Conservation (phyloP, 2,888 invertebrate species). For the Tachina grossa region DNA sequence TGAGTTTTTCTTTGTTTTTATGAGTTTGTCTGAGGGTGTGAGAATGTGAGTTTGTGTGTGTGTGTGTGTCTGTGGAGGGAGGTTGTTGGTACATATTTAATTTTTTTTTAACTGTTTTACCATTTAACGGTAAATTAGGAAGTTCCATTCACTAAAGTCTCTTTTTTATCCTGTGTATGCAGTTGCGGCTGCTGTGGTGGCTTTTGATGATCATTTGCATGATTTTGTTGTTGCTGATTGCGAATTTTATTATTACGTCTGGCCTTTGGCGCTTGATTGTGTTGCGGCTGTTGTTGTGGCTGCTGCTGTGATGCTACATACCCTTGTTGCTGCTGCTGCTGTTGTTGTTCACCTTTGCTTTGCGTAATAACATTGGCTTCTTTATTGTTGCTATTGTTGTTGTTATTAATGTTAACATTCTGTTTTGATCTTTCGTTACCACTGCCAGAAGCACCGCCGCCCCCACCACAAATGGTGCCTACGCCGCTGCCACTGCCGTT, state of each 20-base stretch:
- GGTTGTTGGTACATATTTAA: slow-evolving; percentile 54
- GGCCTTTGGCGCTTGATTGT: slow-evolving; percentile 77
- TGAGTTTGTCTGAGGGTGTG: slow-evolving; percentile 35
- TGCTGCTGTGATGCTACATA: slow-evolving; percentile 70
- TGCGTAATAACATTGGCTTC: slow-evolving; percentile 74
- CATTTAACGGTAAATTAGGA: slow-evolving; percentile 77
- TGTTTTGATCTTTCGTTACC: slow-evolving; percentile 76
- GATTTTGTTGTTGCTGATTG: slow-evolving; percentile 78
- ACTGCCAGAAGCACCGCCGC: slow-evolving; percentile 73
- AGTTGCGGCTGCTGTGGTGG: slow-evolving; percentile 72
- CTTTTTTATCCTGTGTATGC: slow-evolving; percentile 80
- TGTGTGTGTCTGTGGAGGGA: slow-evolving; percentile 71
- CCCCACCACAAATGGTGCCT: slow-evolving; percentile 70
- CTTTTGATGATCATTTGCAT: slow-evolving; percentile 74
- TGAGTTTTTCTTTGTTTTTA: slow-evolving; percentile 14
- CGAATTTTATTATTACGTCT: slow-evolving; percentile 80
- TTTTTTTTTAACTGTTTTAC: slow-evolving; percentile 58
- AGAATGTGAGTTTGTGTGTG: slow-evolving; percentile 44
- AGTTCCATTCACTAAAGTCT: slow-evolving; percentile 82
- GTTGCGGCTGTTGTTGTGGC: slow-evolving; percentile 73
- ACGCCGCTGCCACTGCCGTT: slow-evolving; percentile 75
- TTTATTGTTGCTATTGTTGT: slow-evolving; percentile 75
- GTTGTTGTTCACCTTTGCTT: slow-evolving; percentile 74
- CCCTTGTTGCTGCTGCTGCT: slow-evolving; percentile 64
- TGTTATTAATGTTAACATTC: slow-evolving; percentile 72